Evolutionary conservation across 2,113 vertebrate species (phyloP).

Genomic region (Leptosomus discolor): DNA sequence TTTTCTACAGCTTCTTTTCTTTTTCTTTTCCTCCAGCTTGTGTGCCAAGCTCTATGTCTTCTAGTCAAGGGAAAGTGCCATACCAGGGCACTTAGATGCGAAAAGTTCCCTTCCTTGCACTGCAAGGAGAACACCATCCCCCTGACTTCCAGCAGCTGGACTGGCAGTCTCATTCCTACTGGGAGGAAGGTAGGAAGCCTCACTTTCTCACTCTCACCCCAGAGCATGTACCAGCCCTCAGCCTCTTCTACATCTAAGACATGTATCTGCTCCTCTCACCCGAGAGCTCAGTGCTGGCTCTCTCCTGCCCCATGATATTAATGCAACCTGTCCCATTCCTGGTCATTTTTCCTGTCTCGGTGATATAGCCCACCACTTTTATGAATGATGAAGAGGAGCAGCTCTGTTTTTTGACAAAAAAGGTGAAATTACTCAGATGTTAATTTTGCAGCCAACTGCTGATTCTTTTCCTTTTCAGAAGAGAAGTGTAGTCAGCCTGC

Average conservation of each 20-base stretch:
- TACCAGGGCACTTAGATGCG: background rate
- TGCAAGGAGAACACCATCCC: background rate
- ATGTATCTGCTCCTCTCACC: background rate
- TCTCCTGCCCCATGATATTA: background rate
- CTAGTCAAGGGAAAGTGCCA: fast-evolving
- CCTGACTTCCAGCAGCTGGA: background rate
- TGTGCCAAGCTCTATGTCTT: background rate
- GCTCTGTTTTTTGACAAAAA: background rate
- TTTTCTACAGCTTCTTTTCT: background rate
- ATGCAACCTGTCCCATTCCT: background rate
- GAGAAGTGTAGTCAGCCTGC: background rate
- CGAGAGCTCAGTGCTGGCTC: background rate
- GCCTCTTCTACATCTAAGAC: background rate
- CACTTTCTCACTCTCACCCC: background rate
- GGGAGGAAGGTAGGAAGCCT: background rate
- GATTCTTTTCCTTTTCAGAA: background rate
- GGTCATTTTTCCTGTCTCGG: background rate
- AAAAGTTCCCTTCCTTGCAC: background rate
- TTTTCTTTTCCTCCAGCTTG: background rate
- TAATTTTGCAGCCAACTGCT: background rate
- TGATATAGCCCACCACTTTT: background rate
- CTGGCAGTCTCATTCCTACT: background rate
- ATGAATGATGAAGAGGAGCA: background rate
- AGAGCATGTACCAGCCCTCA: background rate
- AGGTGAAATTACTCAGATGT: background rate